Evolutionary conservation across 2,888 invertebrate species (phyloP), one percentile per base, ranked within the genome.

Genomic region (Drosophila paucipuncta): DNA sequence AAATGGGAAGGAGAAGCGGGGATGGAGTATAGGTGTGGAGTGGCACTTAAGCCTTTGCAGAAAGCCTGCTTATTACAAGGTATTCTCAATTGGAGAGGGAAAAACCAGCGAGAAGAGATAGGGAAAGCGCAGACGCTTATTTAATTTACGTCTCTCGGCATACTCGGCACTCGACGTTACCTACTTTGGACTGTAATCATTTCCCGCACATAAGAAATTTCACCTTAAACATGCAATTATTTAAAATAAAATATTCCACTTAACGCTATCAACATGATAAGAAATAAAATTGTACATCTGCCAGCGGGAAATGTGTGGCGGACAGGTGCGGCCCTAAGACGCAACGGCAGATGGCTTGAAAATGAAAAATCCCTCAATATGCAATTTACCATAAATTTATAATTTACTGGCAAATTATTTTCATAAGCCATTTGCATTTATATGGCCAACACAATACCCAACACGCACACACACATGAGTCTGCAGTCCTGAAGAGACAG

Each of bases 311-410:
- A n/a, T 13, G 58, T 22, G 25, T 11, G 33, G 53, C 25, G 41
- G 30, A 60, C 39, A 69, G 37, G 64, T 53, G 49, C n/a, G 30
- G 43, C 22, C 43, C 16, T 47, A 16, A 68, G 53, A 59, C 47
- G 62, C 54, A 58, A 37, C 43, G 67, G 64, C 87, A 86, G 84
- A 75, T 84, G 76, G 82, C 64, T 53, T 37, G 41, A 54, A 69
- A 70, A 60, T 71, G 69, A 73, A 80, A 84, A 84, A 91, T 84
- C 68, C 80, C 76, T 83, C 86, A 89, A 89, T 91, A 89, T 91
- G 90, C 90, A 85, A 89, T 86, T 90, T 84, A 81, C 91, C 87
- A 89, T 90, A 91, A 89, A 91, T 84, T 86, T 82, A 84, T 84
- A 86, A 90, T 91, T 90, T 91, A 84, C 83, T 78, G 84, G 70